phyloP scores from a whole-genome alignment of 1,140 invertebrate species.

The Apis florea region DNA sequence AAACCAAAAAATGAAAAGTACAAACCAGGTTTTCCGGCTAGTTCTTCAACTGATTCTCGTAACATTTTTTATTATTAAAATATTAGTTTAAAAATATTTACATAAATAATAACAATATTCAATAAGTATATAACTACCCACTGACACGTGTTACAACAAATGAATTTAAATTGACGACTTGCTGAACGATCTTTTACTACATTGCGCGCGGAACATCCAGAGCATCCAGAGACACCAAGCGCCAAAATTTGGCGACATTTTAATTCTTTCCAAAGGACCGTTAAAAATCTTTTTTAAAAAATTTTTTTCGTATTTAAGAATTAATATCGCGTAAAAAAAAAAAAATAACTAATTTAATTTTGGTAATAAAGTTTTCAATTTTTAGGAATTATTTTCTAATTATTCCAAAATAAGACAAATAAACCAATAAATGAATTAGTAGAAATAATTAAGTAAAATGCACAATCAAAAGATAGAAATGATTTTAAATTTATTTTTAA shows the following conservation, averaged over 20 bases:
- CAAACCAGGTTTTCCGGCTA: slow-evolving; percentile 60
- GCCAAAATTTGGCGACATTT: neutral
- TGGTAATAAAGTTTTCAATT: too few relatives aligned
- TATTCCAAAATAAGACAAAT: too few relatives aligned
- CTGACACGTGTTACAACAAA: slow-evolving; percentile 47
- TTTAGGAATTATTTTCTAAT: too few relatives aligned
- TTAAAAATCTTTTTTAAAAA: neutral
- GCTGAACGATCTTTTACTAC: neutral
- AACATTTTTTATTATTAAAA: slow-evolving; percentile 57
- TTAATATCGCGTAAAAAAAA: too few relatives aligned
- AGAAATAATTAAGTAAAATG: too few relatives aligned
- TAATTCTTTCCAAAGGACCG: neutral
- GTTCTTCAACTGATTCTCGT: slow-evolving; percentile 67
- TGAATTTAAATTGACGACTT: slow-evolving; percentile 23
- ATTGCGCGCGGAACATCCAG: neutral
- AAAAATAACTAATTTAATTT: too few relatives aligned
- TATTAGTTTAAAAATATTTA: neutral
- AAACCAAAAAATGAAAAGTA: slow-evolving; percentile 53
- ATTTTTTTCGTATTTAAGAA: too few relatives aligned
- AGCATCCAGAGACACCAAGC: slow-evolving; percentile 10
- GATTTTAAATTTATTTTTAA: too few relatives aligned
- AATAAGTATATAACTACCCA: neutral
- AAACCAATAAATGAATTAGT: too few relatives aligned
- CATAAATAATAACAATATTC: neutral
- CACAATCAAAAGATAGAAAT: too few relatives aligned